Percentiles rank a stretch among this genome's conserved stretches.
Evolutionary conservation across 2,888 invertebrate species (phyloP).

Genomic region (Eupithecia vulgata): DNA sequence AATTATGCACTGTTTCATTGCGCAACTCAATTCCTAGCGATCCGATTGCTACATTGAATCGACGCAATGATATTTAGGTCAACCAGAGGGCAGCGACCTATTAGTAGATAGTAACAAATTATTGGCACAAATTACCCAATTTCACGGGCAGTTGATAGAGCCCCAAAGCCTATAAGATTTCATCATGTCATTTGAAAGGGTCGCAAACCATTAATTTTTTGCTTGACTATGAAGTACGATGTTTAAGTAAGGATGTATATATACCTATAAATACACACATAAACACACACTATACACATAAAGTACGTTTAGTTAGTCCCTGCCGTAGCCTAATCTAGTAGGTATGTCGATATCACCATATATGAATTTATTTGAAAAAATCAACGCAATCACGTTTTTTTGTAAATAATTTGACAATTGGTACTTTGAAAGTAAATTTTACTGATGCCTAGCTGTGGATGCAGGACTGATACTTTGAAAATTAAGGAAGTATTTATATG

Average conservation of each 20-base stretch:
- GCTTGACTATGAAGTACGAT: neutral
- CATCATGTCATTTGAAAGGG: neutral
- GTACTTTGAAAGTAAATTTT: neutral
- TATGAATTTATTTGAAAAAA: no score
- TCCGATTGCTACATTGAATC: neutral
- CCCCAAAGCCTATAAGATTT: neutral
- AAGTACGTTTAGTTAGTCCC: neutral
- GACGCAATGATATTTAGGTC: slow-evolving; percentile 3
- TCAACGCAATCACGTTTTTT: no score
- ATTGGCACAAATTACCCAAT: neutral
- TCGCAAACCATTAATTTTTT: neutral
- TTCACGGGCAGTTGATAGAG: slow-evolving; percentile 2
- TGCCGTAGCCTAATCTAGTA: neutral
- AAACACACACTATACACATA: no score
- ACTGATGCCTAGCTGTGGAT: neutral
- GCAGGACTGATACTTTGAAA: neutral
- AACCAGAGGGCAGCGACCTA: neutral
- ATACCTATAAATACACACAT: neutral
- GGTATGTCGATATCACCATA: no score
- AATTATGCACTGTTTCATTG: neutral
- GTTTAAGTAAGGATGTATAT: neutral
- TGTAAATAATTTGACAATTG: no score
- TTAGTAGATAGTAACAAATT: neutral
- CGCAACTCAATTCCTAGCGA: neutral
- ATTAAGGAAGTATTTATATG: neutral